Evolutionary conservation across 2,113 vertebrate genomes (phyloP).

Genomic region (Pelvicachromis taeniatus): DNA sequence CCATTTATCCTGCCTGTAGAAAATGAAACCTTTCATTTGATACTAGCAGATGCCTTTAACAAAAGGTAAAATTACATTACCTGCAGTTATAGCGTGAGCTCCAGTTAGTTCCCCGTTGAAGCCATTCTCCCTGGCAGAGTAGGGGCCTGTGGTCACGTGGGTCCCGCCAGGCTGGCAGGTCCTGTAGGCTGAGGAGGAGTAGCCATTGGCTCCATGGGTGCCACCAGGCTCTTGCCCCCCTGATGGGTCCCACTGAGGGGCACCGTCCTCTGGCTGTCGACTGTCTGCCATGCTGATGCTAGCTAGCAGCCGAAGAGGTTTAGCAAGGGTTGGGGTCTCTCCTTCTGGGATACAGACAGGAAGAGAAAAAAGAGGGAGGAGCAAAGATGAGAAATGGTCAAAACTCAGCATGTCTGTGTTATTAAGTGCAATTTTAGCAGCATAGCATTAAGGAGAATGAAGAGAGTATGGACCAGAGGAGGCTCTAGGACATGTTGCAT

Average conservation of each 20-base stretch:
- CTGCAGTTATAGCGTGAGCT: slow-evolving; percentile 87
- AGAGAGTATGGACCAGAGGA: neutral
- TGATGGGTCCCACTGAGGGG: slow-evolving; percentile 88
- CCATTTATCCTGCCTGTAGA: neutral
- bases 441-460: neutral
- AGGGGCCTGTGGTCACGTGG: slow-evolving; percentile 71
- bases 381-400: neutral
- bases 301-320: slow-evolving; percentile 45
- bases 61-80: slow-evolving; percentile 64
- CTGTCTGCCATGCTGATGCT: slow-evolving; percentile 86
- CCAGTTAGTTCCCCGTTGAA: slow-evolving; percentile 90
- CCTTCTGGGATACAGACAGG: slow-evolving; percentile 15
- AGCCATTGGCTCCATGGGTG: slow-evolving; percentile 88
- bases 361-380: neutral
- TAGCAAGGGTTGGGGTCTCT: slow-evolving; percentile 2
- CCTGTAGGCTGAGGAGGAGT: slow-evolving; percentile 84
- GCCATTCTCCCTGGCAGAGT: slow-evolving; percentile 86
- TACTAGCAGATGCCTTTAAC: neutral
- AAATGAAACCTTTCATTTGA: neutral
- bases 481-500: neutral
- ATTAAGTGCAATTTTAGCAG: slow-evolving; percentile 1
- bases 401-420: neutral
- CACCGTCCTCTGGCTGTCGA: slow-evolving; percentile 86
- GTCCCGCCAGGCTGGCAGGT: slow-evolving; percentile 75
- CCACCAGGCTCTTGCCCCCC: slow-evolving; percentile 80